phyloP scores from a whole-genome alignment of 2,113 vertebrate genomes.

The Scartelaos histophorus region DNA sequence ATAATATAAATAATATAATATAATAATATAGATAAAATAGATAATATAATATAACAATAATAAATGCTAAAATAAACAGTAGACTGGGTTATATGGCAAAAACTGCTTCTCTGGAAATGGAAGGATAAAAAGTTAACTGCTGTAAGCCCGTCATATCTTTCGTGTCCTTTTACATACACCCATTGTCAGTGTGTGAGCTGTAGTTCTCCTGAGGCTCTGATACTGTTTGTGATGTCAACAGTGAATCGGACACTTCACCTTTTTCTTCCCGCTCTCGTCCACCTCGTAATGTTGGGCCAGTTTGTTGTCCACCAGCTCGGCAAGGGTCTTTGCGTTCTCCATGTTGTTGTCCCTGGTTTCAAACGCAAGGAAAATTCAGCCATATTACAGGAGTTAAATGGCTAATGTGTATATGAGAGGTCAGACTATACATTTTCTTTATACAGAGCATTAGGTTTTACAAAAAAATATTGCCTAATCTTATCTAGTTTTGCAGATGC shows the following conservation, averaged over 20 bases:
- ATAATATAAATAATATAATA: too few relatives aligned
- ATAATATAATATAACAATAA: too few relatives aligned
- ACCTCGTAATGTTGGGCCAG: slow-evolving; percentile 85
- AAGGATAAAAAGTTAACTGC: too few relatives aligned
- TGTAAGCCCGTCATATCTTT: neutral
- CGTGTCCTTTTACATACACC: neutral
- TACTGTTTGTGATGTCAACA: slow-evolving; percentile 35
- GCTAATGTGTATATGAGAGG: too few relatives aligned
- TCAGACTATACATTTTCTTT: too few relatives aligned
- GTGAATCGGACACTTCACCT: slow-evolving; percentile 77
- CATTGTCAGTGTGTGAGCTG: neutral
- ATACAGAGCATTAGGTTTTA: too few relatives aligned
- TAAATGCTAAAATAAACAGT: too few relatives aligned
- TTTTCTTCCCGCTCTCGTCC: slow-evolving; percentile 86
- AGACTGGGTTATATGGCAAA: too few relatives aligned
- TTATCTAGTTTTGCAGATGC: too few relatives aligned
- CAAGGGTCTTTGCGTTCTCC: slow-evolving; percentile 85
- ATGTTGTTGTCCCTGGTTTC: slow-evolving; percentile 78
- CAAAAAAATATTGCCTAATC: too few relatives aligned
- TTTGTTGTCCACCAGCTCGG: slow-evolving; percentile 87
- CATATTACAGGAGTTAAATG: neutral
- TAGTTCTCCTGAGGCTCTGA: slow-evolving; percentile 13
- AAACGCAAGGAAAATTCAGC: neutral
- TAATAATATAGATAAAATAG: too few relatives aligned
- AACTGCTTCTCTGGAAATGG: too few relatives aligned